A percentile compares a stretch with the other conserved stretches of the same genome.
phyloP scores from a whole-genome alignment of 2,888 invertebrate species.

The Lepidochitona cinerea region DNA sequence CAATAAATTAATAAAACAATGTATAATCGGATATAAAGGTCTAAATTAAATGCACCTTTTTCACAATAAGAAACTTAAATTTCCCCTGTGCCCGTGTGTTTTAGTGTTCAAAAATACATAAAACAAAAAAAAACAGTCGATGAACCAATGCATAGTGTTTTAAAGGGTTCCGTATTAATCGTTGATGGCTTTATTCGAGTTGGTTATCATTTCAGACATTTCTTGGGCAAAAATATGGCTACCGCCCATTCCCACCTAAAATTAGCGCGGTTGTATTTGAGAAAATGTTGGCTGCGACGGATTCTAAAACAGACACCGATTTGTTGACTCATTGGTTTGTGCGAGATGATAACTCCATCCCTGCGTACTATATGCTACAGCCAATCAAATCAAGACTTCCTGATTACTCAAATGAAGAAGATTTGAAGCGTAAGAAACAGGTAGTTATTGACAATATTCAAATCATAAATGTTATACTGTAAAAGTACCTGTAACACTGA shows the following conservation, averaged over 20 bases:
- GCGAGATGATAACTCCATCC: neutral
- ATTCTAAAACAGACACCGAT: neutral
- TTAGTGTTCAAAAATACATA: too few relatives aligned
- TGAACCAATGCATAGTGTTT: too few relatives aligned
- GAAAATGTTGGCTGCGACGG: neutral
- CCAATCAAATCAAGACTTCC: constrained; percentile 2
- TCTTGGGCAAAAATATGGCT: constrained; percentile 12
- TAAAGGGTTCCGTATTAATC: too few relatives aligned
- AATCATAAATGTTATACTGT: neutral
- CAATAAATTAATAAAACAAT: too few relatives aligned
- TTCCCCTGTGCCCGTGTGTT: too few relatives aligned
- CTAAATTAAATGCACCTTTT: too few relatives aligned
- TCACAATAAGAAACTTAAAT: too few relatives aligned
- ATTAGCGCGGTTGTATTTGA: constrained; percentile 1
- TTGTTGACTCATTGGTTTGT: neutral
- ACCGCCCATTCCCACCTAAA: constrained; percentile 11
- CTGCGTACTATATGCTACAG: neutral
- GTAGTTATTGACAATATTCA: neutral
- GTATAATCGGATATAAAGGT: too few relatives aligned
- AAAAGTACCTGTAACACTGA: too few relatives aligned
- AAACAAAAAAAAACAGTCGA: too few relatives aligned
- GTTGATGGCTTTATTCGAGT: too few relatives aligned
- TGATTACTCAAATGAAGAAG: neutral
- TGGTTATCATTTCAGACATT: constrained; percentile 9
- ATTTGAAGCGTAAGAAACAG: neutral